Percentiles rank a stretch among this genome's conserved stretches.
phyloP scores from a whole-genome alignment of 2,797 vertebrate genomes.

The Tamandua tetradactyla region DNA sequence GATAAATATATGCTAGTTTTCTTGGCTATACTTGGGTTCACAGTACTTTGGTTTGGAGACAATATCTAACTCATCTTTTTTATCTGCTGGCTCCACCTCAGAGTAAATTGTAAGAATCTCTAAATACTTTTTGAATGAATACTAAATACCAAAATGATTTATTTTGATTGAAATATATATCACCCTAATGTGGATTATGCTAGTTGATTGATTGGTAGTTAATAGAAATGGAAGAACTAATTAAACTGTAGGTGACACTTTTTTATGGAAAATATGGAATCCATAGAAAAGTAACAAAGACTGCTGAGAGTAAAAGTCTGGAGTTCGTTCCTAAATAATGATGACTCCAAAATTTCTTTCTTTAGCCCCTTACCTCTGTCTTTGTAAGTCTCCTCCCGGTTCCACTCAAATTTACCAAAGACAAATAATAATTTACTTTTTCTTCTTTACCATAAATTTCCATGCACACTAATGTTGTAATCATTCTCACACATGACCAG shows the following conservation, averaged over 20 bases:
- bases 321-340: not conserved
- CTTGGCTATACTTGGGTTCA: not conserved
- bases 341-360: not conserved
- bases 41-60: not conserved
- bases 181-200: not conserved
- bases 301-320: not conserved
- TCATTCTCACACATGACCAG: not conserved
- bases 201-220: not conserved
- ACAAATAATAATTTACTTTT: slow-evolving; percentile 19
- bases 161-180: slow-evolving; percentile 1
- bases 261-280: slow-evolving; percentile 31
- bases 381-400: not conserved
- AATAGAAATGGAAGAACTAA: slow-evolving; percentile 9
- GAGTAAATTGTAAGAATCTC: not conserved
- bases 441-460: not conserved
- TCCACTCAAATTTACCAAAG: not conserved
- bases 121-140: not conserved
- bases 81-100: not conserved
- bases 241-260: not conserved
- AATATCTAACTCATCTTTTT: not conserved
- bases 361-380: not conserved
- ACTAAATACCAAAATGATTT: not conserved
- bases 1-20: slow-evolving; percentile 22
- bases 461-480: not conserved
- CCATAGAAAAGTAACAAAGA: slow-evolving; percentile 38